These are phyloP conservation scores for Sarcophaga variegata DNA, from an alignment of 2,888 invertebrate species.

Conservation along the genomic window DNA sequence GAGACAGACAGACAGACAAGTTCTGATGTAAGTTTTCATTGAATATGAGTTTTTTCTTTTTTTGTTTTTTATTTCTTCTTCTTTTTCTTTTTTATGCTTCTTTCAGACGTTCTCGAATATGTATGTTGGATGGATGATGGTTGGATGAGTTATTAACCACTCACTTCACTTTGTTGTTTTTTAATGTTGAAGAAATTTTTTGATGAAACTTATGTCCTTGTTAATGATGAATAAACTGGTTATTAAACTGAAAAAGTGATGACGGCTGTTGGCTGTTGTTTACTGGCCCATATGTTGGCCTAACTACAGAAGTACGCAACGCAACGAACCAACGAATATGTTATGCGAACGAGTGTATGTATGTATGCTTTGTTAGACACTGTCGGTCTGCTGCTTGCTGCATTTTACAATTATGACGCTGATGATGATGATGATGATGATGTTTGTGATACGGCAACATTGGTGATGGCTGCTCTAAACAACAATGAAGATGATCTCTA, in stretches of 20 bases:
- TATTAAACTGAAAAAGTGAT: constrained; percentile 63
- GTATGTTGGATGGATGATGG: neutral
- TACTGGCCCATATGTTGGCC: constrained; percentile 65
- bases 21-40: constrained; percentile 49
- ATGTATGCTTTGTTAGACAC: neutral
- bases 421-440: constrained; percentile 13
- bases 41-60: constrained; percentile 1
- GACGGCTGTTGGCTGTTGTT: constrained; percentile 59
- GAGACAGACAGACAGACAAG: constrained; percentile 16
- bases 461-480: constrained; percentile 30
- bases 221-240: constrained; percentile 65
- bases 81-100: neutral
- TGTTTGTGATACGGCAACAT: constrained; percentile 1
- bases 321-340: constrained; percentile 13
- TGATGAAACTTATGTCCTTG: constrained; percentile 64
- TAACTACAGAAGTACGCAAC: constrained; percentile 1
- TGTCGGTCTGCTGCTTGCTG: neutral
- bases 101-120: too few species aligned
- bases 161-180: constrained; percentile 10
- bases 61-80: constrained; percentile 4
- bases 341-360: neutral
- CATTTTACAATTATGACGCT: neutral
- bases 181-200: constrained; percentile 32
- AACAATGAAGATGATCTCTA: constrained; percentile 36
- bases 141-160: constrained; percentile 40